A percentile compares a stretch with the other conserved stretches of the same genome.
Evolutionary conservation across 2,888 invertebrate genomes (phyloP).

Genomic region (Xestobium rufovillosum): DNA sequence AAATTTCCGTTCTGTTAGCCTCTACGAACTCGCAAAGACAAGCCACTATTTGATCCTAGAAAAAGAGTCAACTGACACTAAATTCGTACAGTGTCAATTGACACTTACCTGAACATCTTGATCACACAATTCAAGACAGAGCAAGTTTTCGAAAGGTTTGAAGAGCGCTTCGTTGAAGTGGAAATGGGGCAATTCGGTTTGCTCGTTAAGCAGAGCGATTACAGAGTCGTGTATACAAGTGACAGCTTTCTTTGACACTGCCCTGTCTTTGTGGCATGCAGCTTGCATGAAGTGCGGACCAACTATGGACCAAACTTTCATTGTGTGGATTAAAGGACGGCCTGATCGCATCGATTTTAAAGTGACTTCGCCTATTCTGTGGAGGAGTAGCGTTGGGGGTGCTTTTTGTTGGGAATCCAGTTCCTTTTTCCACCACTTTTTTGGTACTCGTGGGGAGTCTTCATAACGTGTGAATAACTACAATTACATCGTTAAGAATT

Average conservation of each 20-base stretch:
- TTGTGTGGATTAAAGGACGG: conserved; percentile 80
- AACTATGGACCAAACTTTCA: conserved; percentile 88
- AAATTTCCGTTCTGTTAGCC: conserved; percentile 85
- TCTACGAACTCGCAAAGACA: conserved; percentile 95
- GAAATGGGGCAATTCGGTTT: conserved; percentile 84
- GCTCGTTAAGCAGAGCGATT: conserved; percentile 77
- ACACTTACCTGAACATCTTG: conserved; percentile 74
- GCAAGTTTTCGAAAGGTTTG: conserved; percentile 90
- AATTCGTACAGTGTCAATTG: too few relatives aligned
- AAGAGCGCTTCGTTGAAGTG: conserved; percentile 93
- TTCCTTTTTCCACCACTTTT: conserved; percentile 43
- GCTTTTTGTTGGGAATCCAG: conserved; percentile 40
- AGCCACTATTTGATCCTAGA: conserved; percentile 81
- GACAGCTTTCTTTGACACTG: conserved; percentile 85
- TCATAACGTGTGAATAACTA: conserved; percentile 40
- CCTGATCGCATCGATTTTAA: conserved; percentile 80
- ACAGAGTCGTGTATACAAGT: conserved; percentile 89
- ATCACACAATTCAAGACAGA: conserved; percentile 89
- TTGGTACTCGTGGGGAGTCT: conserved; percentile 42
- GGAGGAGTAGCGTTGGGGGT: conserved; percentile 58
- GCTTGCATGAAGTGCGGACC: conserved; percentile 94
- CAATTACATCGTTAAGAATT: conserved; percentile 13
- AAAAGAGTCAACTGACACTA: conserved; percentile 21
- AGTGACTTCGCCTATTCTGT: conserved; percentile 82
- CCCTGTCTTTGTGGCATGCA: conserved; percentile 82